A percentile compares a stretch with the other conserved stretches of the same genome.
Conservation (phyloP, 2,797 vertebrate genomes). For the Xerus rutilus region DNA sequence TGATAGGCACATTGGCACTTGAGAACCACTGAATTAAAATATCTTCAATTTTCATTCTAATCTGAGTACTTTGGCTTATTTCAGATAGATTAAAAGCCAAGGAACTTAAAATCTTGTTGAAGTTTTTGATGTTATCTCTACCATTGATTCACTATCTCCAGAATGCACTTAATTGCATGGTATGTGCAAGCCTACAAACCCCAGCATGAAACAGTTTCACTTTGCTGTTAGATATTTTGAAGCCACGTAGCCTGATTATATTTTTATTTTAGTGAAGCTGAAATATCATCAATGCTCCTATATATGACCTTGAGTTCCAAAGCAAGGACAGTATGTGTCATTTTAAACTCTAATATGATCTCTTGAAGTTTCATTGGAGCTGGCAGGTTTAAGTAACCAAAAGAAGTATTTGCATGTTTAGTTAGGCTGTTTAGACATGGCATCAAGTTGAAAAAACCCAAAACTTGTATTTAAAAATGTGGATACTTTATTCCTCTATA, state of each 20-base stretch:
- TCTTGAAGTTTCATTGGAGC: background rate
- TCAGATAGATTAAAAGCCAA: background rate
- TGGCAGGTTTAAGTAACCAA: background rate
- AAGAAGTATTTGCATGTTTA: background rate
- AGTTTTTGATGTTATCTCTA: background rate
- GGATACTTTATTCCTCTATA: background rate
- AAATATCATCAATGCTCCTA: background rate
- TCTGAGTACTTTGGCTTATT: background rate
- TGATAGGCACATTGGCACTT: too few relatives aligned
- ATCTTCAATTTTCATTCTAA: background rate
- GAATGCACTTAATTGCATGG: background rate
- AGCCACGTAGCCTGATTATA: background rate
- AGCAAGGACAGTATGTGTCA: background rate
- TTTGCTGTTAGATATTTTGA: background rate
- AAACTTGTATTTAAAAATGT: background rate
- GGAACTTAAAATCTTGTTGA: background rate
- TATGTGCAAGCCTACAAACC: background rate
- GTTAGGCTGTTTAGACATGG: background rate
- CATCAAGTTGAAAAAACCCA: background rate
- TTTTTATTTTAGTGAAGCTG: background rate
- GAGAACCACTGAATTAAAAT: background rate
- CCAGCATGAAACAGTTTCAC: background rate
- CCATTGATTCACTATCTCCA: background rate
- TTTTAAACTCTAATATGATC: background rate
- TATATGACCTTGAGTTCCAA: background rate